Base-by-base conservation (phyloP, 2,113 vertebrate species). In the Cynocephalus volans region DNA sequence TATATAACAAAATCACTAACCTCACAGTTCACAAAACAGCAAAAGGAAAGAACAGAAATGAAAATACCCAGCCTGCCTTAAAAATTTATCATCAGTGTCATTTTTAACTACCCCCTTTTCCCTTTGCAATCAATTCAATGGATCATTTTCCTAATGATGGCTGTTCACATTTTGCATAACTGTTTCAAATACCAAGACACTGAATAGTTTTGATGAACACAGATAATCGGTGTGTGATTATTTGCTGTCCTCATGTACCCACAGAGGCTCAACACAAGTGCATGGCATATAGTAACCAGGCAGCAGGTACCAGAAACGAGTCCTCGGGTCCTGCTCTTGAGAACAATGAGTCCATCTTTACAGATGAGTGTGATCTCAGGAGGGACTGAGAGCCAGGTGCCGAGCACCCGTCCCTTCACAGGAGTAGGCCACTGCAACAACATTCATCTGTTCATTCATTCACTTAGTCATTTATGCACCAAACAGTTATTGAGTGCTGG, bases 141-240 rank as follows among this genome's bases (percentile, higher is more conserved):
- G 79, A 41, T 92, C 75, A 62, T 96, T 93, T 93, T 92, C 87
- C 80, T 90, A 93, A 96, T 75, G 92, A 96, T 56, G 75, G 73
- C 90, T 65, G 36, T 65, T 96, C 92, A 60, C 54, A 67, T 58
- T 87, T 65, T 79, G n/a, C 70, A 58, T 95, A 92, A 64, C 54
- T 72, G 19, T 89, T 95, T 90, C 54, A 56, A 50, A 54, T 77
- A 85, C 82, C 67, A 75, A 93, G 75, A 50, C 50, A 23, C 54
- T 76, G 77, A 82, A 65, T 60, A 41, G 81, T 85, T 92, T 72
- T 96, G 88, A 88, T 95, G 93, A 94, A 60, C 41, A 62, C 54
- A 84, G 88, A 67, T 84, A 65, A 83, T 96, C 89, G 87, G 45
- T 1, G 13, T 84, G 48, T 84, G 91, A 56, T 84, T 64, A 45